Evolutionary conservation across 2,888 invertebrate genomes (phyloP), one percentile per base, ranked within the genome.

Genomic region (Junonia oenone): DNA sequence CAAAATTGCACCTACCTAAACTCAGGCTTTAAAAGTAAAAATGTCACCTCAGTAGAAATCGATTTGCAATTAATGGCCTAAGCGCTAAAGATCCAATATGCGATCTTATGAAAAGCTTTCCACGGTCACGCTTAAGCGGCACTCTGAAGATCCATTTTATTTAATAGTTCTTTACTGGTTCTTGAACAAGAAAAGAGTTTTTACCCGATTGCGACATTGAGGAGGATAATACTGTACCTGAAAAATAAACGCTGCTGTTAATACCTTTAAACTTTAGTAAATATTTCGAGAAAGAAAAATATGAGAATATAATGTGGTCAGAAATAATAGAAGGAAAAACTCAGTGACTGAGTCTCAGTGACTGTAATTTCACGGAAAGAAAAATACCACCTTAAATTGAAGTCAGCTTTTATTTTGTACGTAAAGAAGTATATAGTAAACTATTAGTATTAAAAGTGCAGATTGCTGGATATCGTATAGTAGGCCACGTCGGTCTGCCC

Each of bases 401-500:
- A n/a, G 15, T 49, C 11, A n/a, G 31, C n/a, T 33, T 33, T n/a
- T n/a, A 33, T 33, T 33, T 13, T 51, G 11, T 11, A 22, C n/a
- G 31, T 40, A 19, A 19, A n/a, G n/a, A 6, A 33, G 0, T 22
- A 22, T 22, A 22, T 22, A 22, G n/a, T 33, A 33, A 33, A 33
- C 11, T 37, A 11, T 6, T 51, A 51, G 4, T 15, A 6, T 6
- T 31, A 31, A 17, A 31, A 46, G 17, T 29, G 46, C 2, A 13
- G 1, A 9, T 29, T 8, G 17, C 46, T 52, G 5, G 14, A 26
- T 43, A 26, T 13, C 26, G 26, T 26, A 17, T 52, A 46, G 52
- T 52, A 37, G 52, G 52, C 6, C 46, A 46, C 35, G 52, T 52
- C 45, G 19, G 19, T 29, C 14, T 15, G 37, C 17, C 27, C 29